Base-by-base conservation (phyloP, 2,888 invertebrate genomes). In the Trissonchulus latispiculum region DNA sequence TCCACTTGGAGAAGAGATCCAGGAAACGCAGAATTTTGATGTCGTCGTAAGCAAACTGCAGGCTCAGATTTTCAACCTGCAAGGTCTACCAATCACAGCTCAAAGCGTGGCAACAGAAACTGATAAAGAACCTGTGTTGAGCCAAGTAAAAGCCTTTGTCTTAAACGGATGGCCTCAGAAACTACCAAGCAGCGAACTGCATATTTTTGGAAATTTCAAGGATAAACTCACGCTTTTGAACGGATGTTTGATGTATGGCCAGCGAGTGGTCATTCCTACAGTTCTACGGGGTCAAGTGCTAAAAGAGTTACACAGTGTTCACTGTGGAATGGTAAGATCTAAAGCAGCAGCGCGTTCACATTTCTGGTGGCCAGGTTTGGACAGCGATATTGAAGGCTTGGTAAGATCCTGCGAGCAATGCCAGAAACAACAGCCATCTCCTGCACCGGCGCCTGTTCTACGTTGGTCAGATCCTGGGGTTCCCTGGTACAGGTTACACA, bases 391-490 rank as follows among this genome's bases (percentile, higher is more conserved):
- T 28, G 64, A 15, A 3, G 8, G 32, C 29, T 8, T 61, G 15
- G 29, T 28, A 31, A 28, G n/a, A 64, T 18, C 18, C 15, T 64
- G 8, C 33, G 8, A 18, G 66, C 8, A 31, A 31, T 64, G 66
- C 33, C 32, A 37, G 48, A 23, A 75, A 72, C 8, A 36, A 31
- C 59, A n/a, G 18, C 15, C n/a, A 76, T 33, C n/a, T n/a, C n/a
- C n/a, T n/a, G n/a, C n/a, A n/a, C n/a, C n/a, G n/a, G n/a, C n/a
- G n/a, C n/a, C n/a, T 0, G 61, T 79, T 8, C 78, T 79, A 62
- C 77, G 77, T 2, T 81, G 78, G 80, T 75, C 76, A 66, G 77
- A 71, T 62, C 79, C 80, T 8, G 71, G 70, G 15, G 72, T 73
- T 36, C 76, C 78, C 23, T 80, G 78, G 80, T 71, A 71, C 8